phyloP scores from a whole-genome alignment of 2,797 vertebrate species.

The Anguilla obscura region DNA sequence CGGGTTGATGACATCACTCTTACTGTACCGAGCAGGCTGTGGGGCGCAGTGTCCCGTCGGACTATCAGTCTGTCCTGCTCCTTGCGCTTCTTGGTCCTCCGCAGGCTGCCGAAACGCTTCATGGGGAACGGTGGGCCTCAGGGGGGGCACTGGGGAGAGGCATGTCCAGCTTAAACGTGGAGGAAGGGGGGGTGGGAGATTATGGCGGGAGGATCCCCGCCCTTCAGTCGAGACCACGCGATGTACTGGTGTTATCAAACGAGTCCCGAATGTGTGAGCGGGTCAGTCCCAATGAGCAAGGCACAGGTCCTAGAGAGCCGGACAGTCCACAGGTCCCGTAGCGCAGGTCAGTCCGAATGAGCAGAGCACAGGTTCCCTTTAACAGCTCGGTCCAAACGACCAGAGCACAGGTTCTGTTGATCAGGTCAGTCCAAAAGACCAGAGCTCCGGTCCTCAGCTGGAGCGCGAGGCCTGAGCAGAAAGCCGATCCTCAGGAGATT shows the following conservation, averaged over 20 bases:
- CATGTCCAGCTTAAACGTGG: conserved; percentile 58
- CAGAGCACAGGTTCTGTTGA: neutral
- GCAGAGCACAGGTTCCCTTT: neutral
- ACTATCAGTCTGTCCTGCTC: conserved; percentile 65
- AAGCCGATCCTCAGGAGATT: neutral
- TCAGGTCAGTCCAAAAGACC: neutral
- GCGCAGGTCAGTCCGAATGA: neutral
- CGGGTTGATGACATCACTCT: conserved; percentile 43
- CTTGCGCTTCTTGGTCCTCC: conserved; percentile 80
- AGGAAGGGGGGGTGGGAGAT: neutral
- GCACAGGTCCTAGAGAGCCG: neutral
- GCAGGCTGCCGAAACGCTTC: conserved; percentile 84
- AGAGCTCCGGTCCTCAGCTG: neutral
- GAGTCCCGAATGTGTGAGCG: neutral
- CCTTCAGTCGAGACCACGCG: neutral
- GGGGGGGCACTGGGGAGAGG: conserved; percentile 39
- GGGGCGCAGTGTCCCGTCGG: conserved; percentile 77
- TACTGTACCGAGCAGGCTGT: conserved; percentile 74
- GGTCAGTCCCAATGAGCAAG: neutral
- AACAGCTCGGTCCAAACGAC: neutral
- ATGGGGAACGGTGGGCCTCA: conserved; percentile 64
- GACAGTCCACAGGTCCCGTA: neutral
- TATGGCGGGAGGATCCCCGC: neutral
- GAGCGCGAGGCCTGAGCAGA: neutral
- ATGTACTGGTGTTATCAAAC: no score